Evolutionary conservation across 2,797 vertebrate genomes (phyloP).

Genomic region (Pseudomugil gertrudae): DNA sequence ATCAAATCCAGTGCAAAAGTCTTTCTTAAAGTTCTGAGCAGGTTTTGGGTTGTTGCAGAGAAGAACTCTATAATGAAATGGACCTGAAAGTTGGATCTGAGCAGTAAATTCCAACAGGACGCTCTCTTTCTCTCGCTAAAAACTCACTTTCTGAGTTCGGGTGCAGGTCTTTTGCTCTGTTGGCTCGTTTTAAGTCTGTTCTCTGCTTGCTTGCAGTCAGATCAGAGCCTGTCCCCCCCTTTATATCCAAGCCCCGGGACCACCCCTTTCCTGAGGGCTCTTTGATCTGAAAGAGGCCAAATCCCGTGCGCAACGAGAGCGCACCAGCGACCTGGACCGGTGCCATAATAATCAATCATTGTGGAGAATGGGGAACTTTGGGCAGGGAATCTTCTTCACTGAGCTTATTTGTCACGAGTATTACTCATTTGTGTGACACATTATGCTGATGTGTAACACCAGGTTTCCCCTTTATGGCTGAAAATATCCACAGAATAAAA

Average conservation of each 20-base stretch:
- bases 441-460: not conserved
- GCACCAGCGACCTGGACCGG: slow-evolving; percentile 75
- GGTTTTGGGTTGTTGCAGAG: slow-evolving; percentile 47
- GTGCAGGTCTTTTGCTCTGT: slow-evolving; percentile 45
- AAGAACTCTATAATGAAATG: slow-evolving; percentile 35
- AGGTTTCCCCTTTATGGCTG: not conserved
- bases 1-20: slow-evolving; percentile 78
- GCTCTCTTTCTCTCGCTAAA: slow-evolving; percentile 33
- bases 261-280: slow-evolving; percentile 76
- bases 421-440: not conserved
- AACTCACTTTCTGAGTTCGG: slow-evolving; percentile 43
- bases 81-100: slow-evolving; percentile 35
- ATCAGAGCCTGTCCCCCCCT: slow-evolving; percentile 64
- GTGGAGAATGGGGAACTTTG: slow-evolving; percentile 51
- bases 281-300: slow-evolving; percentile 80
- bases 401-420: slow-evolving; percentile 25
- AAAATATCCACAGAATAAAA: not conserved
- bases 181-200: slow-evolving; percentile 52
- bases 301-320: slow-evolving; percentile 75
- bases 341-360: slow-evolving; percentile 83
- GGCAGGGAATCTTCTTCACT: slow-evolving; percentile 26
- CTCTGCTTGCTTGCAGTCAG: slow-evolving; percentile 72
- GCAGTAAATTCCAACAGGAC: slow-evolving; percentile 70
- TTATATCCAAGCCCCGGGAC: slow-evolving; percentile 62
- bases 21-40: slow-evolving; percentile 60